Percentiles rank a stretch among this genome's conserved stretches.
Evolutionary conservation across 2,888 invertebrate genomes (phyloP).

Genomic region (Galerucella pusilla): DNA sequence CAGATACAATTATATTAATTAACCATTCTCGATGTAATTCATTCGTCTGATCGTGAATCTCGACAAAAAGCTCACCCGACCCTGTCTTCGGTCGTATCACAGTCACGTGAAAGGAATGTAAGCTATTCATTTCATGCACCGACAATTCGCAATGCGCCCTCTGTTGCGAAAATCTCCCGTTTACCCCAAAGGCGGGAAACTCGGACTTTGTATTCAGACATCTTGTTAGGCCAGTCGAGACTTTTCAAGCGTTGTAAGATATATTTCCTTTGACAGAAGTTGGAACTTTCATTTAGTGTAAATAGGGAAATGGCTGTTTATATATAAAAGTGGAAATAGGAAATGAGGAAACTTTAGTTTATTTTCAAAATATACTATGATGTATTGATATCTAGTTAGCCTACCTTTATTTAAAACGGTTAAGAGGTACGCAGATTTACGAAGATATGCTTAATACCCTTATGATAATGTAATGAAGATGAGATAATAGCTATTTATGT

Average conservation of each 20-base stretch:
- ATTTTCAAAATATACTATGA: no score
- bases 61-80: constrained; percentile 24
- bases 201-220: constrained; percentile 35
- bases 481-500: no score
- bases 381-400: no score
- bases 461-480: no score
- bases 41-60: background rate
- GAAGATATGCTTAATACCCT: no score
- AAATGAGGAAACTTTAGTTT: no score
- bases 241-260: background rate
- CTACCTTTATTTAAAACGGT: no score
- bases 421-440: no score
- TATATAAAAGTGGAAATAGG: background rate
- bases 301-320: background rate
- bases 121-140: constrained; percentile 63
- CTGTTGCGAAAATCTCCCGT: constrained; percentile 24
- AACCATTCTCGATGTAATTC: background rate
- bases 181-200: constrained; percentile 23
- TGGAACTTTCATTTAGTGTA: background rate
- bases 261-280: background rate
- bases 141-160: constrained; percentile 59
- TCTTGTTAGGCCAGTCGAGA: constrained; percentile 28
- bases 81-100: constrained; percentile 48
- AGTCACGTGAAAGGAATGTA: constrained; percentile 53
- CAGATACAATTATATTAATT: constrained; percentile 1